Evolutionary conservation across 2,888 invertebrate species (phyloP).

Genomic region (Ornithoptera alexandrae): DNA sequence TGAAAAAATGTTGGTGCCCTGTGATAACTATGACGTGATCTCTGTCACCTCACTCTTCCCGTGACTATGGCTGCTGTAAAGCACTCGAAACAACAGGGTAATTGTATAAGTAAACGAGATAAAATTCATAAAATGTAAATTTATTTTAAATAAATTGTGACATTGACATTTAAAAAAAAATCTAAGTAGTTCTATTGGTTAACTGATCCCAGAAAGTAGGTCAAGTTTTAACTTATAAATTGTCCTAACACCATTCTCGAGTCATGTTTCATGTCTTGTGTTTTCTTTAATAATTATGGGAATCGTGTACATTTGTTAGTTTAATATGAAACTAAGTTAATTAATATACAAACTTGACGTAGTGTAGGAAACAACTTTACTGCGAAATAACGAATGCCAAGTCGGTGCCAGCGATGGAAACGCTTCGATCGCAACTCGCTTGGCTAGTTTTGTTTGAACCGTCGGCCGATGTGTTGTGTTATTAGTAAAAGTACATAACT

Average conservation of each 20-base stretch:
- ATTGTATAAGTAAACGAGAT: too few relatives aligned
- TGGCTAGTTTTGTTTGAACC: slow-evolving; percentile 21
- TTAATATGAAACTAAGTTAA: not conserved
- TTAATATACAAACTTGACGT: not conserved
- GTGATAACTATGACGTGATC: too few relatives aligned
- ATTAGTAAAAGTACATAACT: not conserved
- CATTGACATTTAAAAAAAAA: not conserved
- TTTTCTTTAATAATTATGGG: too few relatives aligned
- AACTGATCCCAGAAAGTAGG: slow-evolving; percentile 1
- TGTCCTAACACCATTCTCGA: too few relatives aligned
- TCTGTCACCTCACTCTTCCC: too few relatives aligned
- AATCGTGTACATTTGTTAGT: not conserved
- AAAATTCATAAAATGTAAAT: too few relatives aligned
- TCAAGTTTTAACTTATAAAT: not conserved
- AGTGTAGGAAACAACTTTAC: slow-evolving; percentile 7
- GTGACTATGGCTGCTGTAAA: too few relatives aligned
- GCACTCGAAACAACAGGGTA: too few relatives aligned
- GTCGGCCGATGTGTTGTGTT: slow-evolving; percentile 17
- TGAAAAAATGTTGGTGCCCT: too few relatives aligned
- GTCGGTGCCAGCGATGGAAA: slow-evolving; percentile 12
- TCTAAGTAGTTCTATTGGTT: not conserved
- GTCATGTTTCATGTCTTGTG: too few relatives aligned
- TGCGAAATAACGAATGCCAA: slow-evolving; percentile 11
- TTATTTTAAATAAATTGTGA: not conserved
- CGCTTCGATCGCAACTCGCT: slow-evolving; percentile 12